Conservation (phyloP, 2,888 invertebrate genomes). For the Spialia ferax region DNA sequence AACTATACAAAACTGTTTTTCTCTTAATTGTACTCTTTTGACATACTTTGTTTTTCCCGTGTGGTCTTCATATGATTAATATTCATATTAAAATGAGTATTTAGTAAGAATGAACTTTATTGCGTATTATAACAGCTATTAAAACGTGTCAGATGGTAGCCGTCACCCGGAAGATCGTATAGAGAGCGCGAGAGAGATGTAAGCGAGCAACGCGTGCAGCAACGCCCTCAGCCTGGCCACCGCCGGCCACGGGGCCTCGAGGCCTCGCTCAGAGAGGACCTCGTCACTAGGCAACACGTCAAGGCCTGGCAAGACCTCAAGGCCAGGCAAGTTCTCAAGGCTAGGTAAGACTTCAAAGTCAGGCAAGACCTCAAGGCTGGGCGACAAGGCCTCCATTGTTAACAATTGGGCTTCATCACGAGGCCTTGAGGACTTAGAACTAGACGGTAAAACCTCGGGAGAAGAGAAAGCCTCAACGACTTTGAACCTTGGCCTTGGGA, state of each 20-base stretch:
- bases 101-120: too few relatives aligned
- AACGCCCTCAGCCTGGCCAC: constrained; percentile 50
- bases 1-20: too few relatives aligned
- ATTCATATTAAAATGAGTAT: too few relatives aligned
- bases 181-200: constrained; percentile 38
- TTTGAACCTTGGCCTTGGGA: not conserved
- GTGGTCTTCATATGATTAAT: too few relatives aligned
- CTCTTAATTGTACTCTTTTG: too few relatives aligned
- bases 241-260: constrained; percentile 39
- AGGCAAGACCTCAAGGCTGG: not conserved
- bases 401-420: not conserved
- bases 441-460: not conserved
- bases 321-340: too few relatives aligned
- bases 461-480: too few relatives aligned
- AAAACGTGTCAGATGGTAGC: not conserved
- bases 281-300: not conserved
- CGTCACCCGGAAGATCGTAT: constrained; percentile 41
- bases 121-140: too few relatives aligned
- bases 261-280: not conserved
- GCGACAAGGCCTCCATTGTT: not conserved
- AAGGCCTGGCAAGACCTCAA: not conserved
- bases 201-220: constrained; percentile 43
- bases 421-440: not conserved
- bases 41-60: too few relatives aligned
- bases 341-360: not conserved